Evolutionary conservation across 30 jellyfish, hydroid and myxozoan species (phyloP), one percentile per base, ranked within the genome.

Genomic region (Aurelia sp.): DNA sequence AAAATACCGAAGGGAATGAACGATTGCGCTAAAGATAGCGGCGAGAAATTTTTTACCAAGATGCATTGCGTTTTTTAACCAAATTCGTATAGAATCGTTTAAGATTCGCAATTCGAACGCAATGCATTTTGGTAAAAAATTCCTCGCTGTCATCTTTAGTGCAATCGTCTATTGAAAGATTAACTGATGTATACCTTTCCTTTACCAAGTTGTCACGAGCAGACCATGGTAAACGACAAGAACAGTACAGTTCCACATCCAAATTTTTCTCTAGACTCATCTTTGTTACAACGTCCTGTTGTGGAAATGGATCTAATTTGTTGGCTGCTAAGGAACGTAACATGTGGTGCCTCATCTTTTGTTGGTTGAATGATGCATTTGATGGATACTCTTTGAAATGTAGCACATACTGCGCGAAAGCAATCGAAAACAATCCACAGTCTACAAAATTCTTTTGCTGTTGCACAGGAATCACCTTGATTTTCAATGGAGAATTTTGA

Each of bases 381-480:
- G 62, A 4, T 11, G 53, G 17, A 48, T 75, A 61, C 11, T 50
- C 57, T 13, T 35, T 59, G 9, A n/a, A 17, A 27, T 27, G 33
- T 21, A 75, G 73, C 27, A 75, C 58, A 72, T 60, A 50, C 21
- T 30, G 73, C 27, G 58, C 67, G 52, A 58, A 58, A 8, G 78
- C 88, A 8, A 77, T 58, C 48, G 78, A 41, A 62, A 19, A 64
- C 16, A 77, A 76, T 3, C 88, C 88, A 64, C 88, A 77, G 44
- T 77, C 78, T 33, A 61, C 76, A 4, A 35, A 30, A 19, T 61
- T 77, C 13, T 21, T 22, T 22, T 60, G 78, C 67, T 77, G 88
- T 67, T 77, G 88, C 11, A 77, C 88, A 15, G 88, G 63, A 11
- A 53, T 47, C 33, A 60, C 48, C 15, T 77, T 77, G 15, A 77